Base-by-base conservation (phyloP, 2,888 invertebrate genomes). In the Patella depressa region DNA sequence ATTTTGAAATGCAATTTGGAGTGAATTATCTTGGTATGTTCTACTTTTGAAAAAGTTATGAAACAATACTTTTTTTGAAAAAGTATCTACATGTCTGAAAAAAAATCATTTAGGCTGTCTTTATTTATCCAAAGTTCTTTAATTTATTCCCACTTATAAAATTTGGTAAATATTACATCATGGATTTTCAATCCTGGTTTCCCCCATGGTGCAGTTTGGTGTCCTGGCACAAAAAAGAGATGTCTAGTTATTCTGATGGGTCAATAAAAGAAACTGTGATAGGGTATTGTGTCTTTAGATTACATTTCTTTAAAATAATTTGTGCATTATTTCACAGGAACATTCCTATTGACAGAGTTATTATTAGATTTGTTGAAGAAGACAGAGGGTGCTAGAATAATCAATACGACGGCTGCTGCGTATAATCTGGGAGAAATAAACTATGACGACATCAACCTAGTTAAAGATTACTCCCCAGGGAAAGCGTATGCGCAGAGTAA, bases 401-500 rank as follows among this genome's bases (percentile, higher is more conserved):
- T 92, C 65, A 91, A 89, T 81, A 84, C 88, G 0, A 84, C 89
- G 4, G 90, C 90, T 3, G 82, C 88, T n/a, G 90, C 91, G 12
- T 89, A 89, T 74, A 85, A 85, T 53, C 85, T 90, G 11, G 90
- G 87, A 12, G 82, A 85, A 45, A 84, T 91, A 7, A 81, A 89
- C 76, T 86, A 89, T 81, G 89, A 89, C 3, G 89, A 90, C 78
- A 79, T 90, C 29, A 90, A 88, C 77, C 77, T 79, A 14, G 82
- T 83, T 11, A 76, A 78, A 55, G 87, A 88, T 19, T 90, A 88
- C 78, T 83, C 79, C 11, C 79, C 88, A 1, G 87, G 88, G 19
- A 83, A 84, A 24, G 88, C 86, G 5, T 92, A 88, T 80, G 82
- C 89, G 7, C 89, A 89, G 80, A 90, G 90, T 81, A 92, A 92